phyloP scores from a whole-genome alignment of 1,140 invertebrate species.

The Platyscapa corneri region DNA sequence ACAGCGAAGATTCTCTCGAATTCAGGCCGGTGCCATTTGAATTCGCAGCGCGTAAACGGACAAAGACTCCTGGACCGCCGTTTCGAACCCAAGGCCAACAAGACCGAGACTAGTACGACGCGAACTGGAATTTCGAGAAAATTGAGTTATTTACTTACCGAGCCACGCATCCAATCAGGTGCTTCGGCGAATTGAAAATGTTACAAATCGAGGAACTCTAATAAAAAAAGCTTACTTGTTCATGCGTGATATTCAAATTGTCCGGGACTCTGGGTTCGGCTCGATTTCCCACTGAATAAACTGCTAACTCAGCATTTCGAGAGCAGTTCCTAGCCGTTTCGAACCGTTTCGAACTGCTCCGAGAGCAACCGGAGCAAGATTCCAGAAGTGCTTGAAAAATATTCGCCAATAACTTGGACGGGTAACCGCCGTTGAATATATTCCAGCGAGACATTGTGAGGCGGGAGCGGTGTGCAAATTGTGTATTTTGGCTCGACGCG shows the following conservation, averaged over 20 bases:
- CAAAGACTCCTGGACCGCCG: background rate
- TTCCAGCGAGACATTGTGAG: background rate
- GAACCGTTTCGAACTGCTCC: too few species aligned
- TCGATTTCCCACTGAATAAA: too few species aligned
- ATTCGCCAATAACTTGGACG: background rate
- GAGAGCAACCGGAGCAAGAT: background rate
- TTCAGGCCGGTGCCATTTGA: background rate
- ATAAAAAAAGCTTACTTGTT: background rate
- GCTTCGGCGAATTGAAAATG: background rate
- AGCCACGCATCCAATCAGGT: background rate
- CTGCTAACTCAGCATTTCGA: too few species aligned
- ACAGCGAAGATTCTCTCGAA: background rate
- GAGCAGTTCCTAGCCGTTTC: too few species aligned
- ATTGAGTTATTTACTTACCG: background rate
- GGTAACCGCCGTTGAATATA: background rate
- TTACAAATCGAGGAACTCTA: background rate
- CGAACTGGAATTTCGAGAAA: background rate
- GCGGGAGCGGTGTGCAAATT: background rate
- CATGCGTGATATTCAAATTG: background rate
- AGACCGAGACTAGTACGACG: background rate
- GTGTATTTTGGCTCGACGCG: background rate
- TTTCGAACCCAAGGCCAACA: background rate
- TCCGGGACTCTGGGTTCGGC: too few species aligned
- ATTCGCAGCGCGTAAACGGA: background rate
- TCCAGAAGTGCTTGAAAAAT: background rate